phyloP scores from a whole-genome alignment of 1,140 invertebrate species.

The Probaryconus sp. region DNA sequence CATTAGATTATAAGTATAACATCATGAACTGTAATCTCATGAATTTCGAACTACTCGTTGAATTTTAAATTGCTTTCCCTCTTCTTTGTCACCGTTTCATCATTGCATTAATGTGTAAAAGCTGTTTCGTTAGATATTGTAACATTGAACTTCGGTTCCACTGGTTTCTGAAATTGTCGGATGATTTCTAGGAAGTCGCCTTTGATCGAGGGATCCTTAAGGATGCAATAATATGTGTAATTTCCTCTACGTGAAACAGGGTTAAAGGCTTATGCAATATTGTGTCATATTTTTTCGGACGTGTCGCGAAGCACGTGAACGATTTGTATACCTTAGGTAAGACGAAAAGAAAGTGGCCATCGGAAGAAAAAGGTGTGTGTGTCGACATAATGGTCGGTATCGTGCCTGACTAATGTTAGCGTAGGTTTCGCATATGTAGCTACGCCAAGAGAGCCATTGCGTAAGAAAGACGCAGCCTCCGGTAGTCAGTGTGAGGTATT shows the following conservation, averaged over 20 bases:
- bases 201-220: not conserved
- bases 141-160: no score
- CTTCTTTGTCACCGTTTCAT: no score
- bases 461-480: slow-evolving; percentile 57
- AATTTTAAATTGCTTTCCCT: no score
- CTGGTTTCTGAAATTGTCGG: no score
- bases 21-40: no score
- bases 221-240: slow-evolving; percentile 7
- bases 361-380: slow-evolving; percentile 65
- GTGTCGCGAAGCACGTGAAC: slow-evolving; percentile 66
- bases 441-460: slow-evolving; percentile 56
- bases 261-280: slow-evolving; percentile 36
- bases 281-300: slow-evolving; percentile 45
- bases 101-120: no score
- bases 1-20: no score
- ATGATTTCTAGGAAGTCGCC: not conserved
- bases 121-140: no score
- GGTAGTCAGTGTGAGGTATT: slow-evolving; percentile 38
- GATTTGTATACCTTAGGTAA: slow-evolving; percentile 66
- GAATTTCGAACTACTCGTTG: no score
- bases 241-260: slow-evolving; percentile 18
- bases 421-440: slow-evolving; percentile 60
- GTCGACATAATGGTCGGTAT: slow-evolving; percentile 57
- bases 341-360: slow-evolving; percentile 70
- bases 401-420: slow-evolving; percentile 60